Evolutionary conservation across 1,140 invertebrate species (phyloP).

Genomic region (Thaumatotibia leucotreta): DNA sequence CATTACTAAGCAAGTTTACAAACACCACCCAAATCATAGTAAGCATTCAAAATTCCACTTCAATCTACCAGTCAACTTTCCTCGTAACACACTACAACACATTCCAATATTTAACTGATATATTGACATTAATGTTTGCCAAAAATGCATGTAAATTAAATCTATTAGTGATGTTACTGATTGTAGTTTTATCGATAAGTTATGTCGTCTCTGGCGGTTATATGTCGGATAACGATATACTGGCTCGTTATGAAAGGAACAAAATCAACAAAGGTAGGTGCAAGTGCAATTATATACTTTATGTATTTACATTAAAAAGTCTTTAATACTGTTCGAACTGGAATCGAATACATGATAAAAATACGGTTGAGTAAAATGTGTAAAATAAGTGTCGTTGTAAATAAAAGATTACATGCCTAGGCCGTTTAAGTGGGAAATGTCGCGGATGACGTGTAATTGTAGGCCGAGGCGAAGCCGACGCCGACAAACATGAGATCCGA

Average conservation of each 20-base stretch:
- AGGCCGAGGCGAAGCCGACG: too few relatives aligned
- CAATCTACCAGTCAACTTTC: neutral
- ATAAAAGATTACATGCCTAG: too few relatives aligned
- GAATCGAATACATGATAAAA: too few relatives aligned
- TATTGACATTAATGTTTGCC: neutral
- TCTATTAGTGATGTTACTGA: neutral
- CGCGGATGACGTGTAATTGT: too few relatives aligned
- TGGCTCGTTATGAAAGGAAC: neutral
- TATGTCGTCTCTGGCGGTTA: neutral
- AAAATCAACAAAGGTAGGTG: constrained; percentile 6
- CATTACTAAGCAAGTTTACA: neutral
- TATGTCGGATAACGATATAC: neutral
- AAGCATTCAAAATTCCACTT: neutral
- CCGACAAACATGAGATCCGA: too few relatives aligned
- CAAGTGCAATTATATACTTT: neutral
- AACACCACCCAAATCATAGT: neutral
- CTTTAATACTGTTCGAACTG: too few relatives aligned
- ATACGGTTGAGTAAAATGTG: too few relatives aligned
- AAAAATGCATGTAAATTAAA: neutral
- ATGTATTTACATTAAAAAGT: neutral
- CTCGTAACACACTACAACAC: neutral
- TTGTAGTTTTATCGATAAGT: neutral
- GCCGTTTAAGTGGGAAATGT: too few relatives aligned
- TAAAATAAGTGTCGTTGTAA: too few relatives aligned
- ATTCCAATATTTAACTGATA: neutral